Percentiles rank a stretch among this genome's conserved stretches.
Evolutionary conservation across 1,140 invertebrate genomes (phyloP).

Genomic region (Ostrea edulis): DNA sequence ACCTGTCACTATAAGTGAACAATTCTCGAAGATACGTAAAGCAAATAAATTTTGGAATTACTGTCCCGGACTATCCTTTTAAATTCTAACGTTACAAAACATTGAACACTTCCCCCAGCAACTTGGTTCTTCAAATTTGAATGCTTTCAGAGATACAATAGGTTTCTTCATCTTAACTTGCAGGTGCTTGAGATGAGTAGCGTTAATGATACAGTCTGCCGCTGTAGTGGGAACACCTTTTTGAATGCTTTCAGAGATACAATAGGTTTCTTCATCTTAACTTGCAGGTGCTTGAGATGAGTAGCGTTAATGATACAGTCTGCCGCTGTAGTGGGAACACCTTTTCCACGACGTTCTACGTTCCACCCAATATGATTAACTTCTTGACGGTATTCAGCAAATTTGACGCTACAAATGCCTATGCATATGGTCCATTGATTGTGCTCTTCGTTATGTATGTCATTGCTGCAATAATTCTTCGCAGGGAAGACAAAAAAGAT

Average conservation of each 20-base stretch:
- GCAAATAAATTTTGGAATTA: no score
- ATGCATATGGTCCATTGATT: conserved; percentile 77
- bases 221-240: conserved; percentile 55
- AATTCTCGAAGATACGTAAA: no score
- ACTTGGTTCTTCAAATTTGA: no score
- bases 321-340: conserved; percentile 53
- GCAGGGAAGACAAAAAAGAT: conserved; percentile 78
- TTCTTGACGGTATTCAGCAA: conserved; percentile 80
- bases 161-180: neutral
- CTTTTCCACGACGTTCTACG: conserved; percentile 75
- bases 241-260: neutral
- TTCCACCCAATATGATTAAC: conserved; percentile 81
- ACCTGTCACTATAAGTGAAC: no score
- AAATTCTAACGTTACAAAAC: no score
- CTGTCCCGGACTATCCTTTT: no score
- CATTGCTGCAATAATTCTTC: conserved; percentile 76
- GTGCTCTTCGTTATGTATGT: conserved; percentile 78
- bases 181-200: conserved; percentile 48
- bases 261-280: neutral
- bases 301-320: conserved; percentile 43
- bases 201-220: conserved; percentile 47
- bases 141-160: no score
- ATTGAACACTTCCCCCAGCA: no score
- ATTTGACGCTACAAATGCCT: conserved; percentile 65
- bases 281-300: conserved; percentile 47